Evolutionary conservation across 2,113 vertebrate genomes (phyloP).

Genomic region (Syngnathus typhle): DNA sequence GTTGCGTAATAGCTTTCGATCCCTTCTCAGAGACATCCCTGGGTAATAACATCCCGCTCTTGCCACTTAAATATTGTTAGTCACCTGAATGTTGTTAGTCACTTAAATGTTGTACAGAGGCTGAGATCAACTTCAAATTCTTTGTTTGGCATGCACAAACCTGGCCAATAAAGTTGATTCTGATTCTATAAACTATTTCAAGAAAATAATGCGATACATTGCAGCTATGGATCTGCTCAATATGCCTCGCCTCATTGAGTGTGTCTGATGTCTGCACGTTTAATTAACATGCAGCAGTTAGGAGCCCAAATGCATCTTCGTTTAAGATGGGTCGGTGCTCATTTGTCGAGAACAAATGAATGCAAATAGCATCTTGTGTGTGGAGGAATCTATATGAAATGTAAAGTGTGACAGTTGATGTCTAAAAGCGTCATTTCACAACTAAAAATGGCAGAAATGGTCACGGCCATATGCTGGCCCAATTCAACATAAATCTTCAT

Average conservation of each 20-base stretch:
- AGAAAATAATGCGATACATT: neutral
- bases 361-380: slow-evolving; percentile 34
- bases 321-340: slow-evolving; percentile 23
- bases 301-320: slow-evolving; percentile 23
- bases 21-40: neutral
- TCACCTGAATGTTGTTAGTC: no score
- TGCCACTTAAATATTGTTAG: no score
- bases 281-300: slow-evolving; percentile 15
- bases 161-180: no score
- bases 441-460: slow-evolving; percentile 12
- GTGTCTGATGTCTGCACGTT: neutral
- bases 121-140: no score
- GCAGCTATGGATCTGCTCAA: neutral
- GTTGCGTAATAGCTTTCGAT: neutral
- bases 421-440: slow-evolving; percentile 12
- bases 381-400: slow-evolving; percentile 23
- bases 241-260: slow-evolving; percentile 17
- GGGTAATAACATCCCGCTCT: no score
- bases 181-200: neutral
- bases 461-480: slow-evolving; percentile 11
- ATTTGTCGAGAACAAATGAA: slow-evolving; percentile 24
- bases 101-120: no score
- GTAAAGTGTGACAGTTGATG: neutral
- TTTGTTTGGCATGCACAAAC: no score
- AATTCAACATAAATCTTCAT: slow-evolving; percentile 11